Evolutionary conservation across 2,113 vertebrate species (phyloP).

Genomic region (Laterallus jamaicensis): DNA sequence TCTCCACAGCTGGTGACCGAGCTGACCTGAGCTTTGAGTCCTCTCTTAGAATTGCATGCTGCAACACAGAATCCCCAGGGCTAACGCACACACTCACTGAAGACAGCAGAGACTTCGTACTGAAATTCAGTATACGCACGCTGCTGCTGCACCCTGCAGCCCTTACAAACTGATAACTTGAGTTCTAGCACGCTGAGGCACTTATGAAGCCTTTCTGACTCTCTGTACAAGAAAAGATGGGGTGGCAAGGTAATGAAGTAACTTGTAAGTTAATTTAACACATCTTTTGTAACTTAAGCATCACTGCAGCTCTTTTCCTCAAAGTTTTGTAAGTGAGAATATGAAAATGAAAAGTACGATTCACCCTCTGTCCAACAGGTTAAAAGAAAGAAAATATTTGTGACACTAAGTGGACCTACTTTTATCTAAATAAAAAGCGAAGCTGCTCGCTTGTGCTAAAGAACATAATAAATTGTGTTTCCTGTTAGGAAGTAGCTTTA

Average conservation of each 20-base stretch:
- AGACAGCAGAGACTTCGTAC: not conserved
- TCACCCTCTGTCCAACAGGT: not conserved
- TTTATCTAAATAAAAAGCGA: constrained; percentile 18
- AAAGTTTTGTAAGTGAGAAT: not conserved
- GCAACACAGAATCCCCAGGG: not conserved
- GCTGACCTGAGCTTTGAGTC: not conserved
- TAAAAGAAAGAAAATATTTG: constrained; percentile 9
- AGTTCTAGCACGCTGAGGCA: not conserved
- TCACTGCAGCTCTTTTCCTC: not conserved
- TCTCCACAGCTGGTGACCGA: not conserved
- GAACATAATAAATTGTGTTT: constrained; percentile 72
- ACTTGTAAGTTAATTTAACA: not conserved
- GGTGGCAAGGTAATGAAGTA: not conserved
- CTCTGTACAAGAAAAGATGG: not conserved
- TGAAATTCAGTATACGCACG: not conserved
- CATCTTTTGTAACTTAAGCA: not conserved
- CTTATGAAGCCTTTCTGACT: not conserved
- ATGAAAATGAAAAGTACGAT: not conserved
- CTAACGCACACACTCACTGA: not conserved
- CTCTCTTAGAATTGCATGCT: not conserved
- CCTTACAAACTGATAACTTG: not conserved
- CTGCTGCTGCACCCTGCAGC: not conserved
- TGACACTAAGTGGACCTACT: not conserved
- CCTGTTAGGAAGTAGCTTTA: constrained; percentile 73
- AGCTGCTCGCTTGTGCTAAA: constrained; percentile 15